Percentiles rank a stretch among this genome's conserved stretches.
Evolutionary conservation across 2,113 vertebrate genomes (phyloP).

Genomic region (Lasiurus cinereus): DNA sequence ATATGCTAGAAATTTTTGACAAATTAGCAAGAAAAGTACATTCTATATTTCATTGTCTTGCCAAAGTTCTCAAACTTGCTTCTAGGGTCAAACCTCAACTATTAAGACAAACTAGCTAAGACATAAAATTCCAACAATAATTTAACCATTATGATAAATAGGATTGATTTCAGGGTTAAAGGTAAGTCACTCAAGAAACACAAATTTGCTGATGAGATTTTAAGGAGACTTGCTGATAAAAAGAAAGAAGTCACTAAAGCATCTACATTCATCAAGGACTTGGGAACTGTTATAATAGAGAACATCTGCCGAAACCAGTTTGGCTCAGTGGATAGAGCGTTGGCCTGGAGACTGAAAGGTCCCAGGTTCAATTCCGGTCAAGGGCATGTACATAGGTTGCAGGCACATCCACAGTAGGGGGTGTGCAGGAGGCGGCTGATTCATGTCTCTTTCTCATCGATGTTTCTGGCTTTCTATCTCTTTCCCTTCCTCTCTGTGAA

Average conservation of each 20-base stretch:
- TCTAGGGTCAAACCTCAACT: not conserved
- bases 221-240: conserved; percentile 46
- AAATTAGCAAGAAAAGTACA: not conserved
- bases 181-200: conserved; percentile 49
- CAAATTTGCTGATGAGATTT: conserved; percentile 51
- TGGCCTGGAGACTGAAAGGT: no score
- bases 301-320: not conserved
- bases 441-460: no score
- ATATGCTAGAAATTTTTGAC: conserved; percentile 47
- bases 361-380: no score
- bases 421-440: no score
- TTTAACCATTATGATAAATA: conserved; percentile 51
- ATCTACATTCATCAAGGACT: conserved; percentile 1
- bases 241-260: not conserved
- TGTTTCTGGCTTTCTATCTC: no score
- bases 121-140: conserved; percentile 27
- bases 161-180: conserved; percentile 27
- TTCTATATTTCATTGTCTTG: not conserved
- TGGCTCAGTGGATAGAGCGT: no score
- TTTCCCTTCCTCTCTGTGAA: no score
- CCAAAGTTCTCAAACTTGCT: conserved; percentile 20
- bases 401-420: no score
- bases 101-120: not conserved
- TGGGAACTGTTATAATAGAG: not conserved
- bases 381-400: no score